Evolutionary conservation across 1,140 invertebrate genomes (phyloP), one percentile per base, ranked within the genome.

Genomic region (Eupristina koningsbergeri): DNA sequence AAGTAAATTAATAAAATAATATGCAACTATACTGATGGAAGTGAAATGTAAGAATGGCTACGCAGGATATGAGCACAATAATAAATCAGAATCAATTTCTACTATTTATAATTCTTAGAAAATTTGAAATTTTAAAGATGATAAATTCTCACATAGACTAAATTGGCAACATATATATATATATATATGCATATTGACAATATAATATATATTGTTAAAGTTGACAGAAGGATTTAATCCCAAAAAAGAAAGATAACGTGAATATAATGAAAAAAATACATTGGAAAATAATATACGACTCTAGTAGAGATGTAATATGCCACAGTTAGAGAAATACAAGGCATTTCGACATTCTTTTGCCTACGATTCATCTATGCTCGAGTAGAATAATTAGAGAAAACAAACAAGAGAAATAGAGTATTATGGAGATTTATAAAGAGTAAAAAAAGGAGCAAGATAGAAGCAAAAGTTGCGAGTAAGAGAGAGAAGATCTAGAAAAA

Each of bases 81-180:
- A 45, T 74, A 45, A 47, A 41, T 29, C 26, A 74, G 61, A 64
- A 13, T 53, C 31, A 69, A 80, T 9, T 22, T 22, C 15, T 31
- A 7, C 41, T 50, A 67, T 22, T 22, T 69, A 41, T 63, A 45
- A 73, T 81, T 82, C n/a, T 11, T 64, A 41, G 64, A 61, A 61
- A 67, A 79, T 83, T 85, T 47, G 67, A 85, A 71, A 86, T 86
- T 77, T 82, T 84, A 83, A 80, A 87, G 83, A 84, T 69, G 76
- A 85, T 63, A 84, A 85, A 88, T 85, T 87, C 83, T 86, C 86
- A 86, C 86, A 87, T 89, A 87, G 87, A 85, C 85, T n/a, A n/a
- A n/a, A n/a, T n/a, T n/a, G n/a, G n/a, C n/a, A n/a, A n/a, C n/a
- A n/a, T n/a, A n/a, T n/a, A n/a, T n/a, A n/a, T n/a, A n/a, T n/a